Conservation (phyloP, 2,113 vertebrate species). For the Protobothrops mucrosquamatus region DNA sequence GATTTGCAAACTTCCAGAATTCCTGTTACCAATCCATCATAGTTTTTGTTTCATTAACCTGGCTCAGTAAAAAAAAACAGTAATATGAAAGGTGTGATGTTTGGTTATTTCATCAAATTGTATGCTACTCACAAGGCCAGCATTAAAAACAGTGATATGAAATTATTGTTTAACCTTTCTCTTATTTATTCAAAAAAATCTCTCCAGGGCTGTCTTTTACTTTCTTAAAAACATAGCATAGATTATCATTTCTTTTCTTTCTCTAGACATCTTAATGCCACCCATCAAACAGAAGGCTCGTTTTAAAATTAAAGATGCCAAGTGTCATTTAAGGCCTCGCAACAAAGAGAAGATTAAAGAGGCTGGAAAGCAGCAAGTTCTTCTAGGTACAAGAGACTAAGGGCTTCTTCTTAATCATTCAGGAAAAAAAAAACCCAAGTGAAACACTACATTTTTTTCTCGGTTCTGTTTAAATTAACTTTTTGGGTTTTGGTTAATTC, state of each 20-base stretch:
- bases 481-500: not conserved
- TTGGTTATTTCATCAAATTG: not conserved
- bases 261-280: constrained; percentile 73
- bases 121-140: not conserved
- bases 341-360: constrained; percentile 84
- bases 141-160: not conserved
- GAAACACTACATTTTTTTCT: constrained; percentile 3
- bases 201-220: not conserved
- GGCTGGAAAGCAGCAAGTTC: constrained; percentile 71
- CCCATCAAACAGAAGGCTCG: constrained; percentile 90
- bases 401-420: not conserved
- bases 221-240: not conserved
- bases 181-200: not conserved
- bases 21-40: not conserved
- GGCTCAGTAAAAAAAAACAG: not conserved
- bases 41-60: not conserved
- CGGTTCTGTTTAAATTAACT: not conserved
- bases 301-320: constrained; percentile 95
- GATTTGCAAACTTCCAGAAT: not conserved
- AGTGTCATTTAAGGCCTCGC: constrained; percentile 87
- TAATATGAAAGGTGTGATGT: not conserved
- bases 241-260: constrained; percentile 27
- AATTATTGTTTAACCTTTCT: not conserved
- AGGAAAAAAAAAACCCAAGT: not conserved
- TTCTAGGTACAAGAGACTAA: constrained; percentile 72